phyloP scores from a whole-genome alignment of 2,113 vertebrate genomes.

The Furnarius figulus region DNA sequence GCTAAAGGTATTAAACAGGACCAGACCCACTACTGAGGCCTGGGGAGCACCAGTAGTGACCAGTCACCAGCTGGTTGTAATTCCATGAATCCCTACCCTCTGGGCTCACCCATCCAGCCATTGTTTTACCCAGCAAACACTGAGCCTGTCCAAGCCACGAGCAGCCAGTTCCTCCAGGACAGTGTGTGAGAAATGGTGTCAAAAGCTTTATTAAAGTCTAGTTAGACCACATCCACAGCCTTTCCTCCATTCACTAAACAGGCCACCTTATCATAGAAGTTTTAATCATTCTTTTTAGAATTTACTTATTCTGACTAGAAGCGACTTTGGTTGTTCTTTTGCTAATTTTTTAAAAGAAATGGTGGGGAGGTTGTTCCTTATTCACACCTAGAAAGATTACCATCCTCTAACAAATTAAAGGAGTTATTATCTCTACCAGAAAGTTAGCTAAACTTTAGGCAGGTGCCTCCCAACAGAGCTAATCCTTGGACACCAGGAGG shows the following conservation, averaged over 20 bases:
- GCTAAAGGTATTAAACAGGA: neutral
- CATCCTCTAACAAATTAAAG: neutral
- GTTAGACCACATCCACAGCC: neutral
- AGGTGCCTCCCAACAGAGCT: neutral
- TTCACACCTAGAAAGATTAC: neutral
- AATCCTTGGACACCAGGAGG: neutral
- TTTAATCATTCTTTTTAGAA: neutral
- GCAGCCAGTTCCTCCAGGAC: neutral
- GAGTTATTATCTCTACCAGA: neutral
- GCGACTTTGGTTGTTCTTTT: neutral
- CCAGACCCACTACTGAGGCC: neutral
- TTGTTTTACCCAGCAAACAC: neutral
- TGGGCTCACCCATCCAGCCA: neutral
- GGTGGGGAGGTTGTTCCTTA: accelerated
- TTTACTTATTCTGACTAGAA: neutral
- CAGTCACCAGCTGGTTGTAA: neutral
- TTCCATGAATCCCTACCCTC: neutral
- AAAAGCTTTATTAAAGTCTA: neutral
- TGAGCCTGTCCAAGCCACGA: neutral
- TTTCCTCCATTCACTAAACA: neutral
- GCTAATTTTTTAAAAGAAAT: neutral
- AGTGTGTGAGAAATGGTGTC: neutral
- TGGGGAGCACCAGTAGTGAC: neutral
- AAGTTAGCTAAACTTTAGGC: neutral
- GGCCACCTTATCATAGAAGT: neutral